A percentile compares a stretch with the other conserved stretches of the same genome.
Conservation (phyloP, 2,113 vertebrate genomes). For the Axis porcinus region DNA sequence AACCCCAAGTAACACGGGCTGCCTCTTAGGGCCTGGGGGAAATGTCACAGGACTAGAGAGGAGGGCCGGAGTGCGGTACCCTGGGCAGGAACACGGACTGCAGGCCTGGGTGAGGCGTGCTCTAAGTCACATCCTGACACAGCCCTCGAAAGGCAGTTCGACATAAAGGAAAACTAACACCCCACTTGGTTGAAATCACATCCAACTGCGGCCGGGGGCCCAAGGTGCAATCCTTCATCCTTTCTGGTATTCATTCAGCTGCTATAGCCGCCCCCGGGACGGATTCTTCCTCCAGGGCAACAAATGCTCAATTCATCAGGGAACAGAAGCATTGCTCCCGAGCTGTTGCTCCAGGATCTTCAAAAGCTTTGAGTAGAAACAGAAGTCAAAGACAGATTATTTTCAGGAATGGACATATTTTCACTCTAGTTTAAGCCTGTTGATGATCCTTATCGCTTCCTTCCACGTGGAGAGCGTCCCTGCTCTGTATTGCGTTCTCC, state of each 20-base stretch:
- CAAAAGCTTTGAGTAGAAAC: neutral
- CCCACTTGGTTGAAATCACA: neutral
- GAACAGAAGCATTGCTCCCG: neutral
- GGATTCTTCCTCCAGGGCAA: constrained; percentile 32
- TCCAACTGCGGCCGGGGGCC: neutral
- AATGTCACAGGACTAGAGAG: neutral
- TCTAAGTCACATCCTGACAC: neutral
- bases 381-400: constrained; percentile 29
- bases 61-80: fast-evolving
- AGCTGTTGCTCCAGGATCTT: neutral
- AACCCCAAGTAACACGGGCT: neutral
- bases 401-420: constrained; percentile 44
- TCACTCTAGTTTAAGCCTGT: constrained; percentile 23
- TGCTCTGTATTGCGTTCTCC: neutral
- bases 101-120: neutral
- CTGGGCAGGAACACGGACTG: fast-evolving
- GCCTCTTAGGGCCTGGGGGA: neutral
- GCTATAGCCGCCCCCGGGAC: neutral
- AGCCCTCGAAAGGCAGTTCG: neutral
- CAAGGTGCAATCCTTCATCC: neutral
- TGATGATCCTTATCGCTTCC: neutral
- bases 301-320: constrained; percentile 11
- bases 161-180: constrained; percentile 34
- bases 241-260: constrained; percentile 26
- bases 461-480: neutral